Conservation (phyloP, 2,797 vertebrate genomes). For the Phoebastria nigripes region DNA sequence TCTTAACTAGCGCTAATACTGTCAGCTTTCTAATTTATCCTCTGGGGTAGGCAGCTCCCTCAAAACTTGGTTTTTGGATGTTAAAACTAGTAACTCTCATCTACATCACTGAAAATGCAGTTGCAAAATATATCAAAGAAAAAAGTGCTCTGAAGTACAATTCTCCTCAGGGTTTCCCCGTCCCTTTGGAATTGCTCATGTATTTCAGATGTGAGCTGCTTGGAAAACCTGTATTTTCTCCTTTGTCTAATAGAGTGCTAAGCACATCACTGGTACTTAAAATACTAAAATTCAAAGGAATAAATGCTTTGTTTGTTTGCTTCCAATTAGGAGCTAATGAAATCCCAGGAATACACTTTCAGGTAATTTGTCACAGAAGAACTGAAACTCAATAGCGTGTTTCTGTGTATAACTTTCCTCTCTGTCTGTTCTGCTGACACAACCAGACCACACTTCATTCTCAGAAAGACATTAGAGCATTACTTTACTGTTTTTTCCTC, state of each 20-base stretch:
- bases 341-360: slow-evolving; percentile 1
- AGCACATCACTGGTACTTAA: neutral
- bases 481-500: neutral
- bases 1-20: neutral
- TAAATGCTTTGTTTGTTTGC: slow-evolving; percentile 35
- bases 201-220: neutral
- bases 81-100: neutral
- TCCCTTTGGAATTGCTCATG: neutral
- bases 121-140: slow-evolving; percentile 13
- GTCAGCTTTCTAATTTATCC: slow-evolving; percentile 15
- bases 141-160: neutral
- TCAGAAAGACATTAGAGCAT: slow-evolving; percentile 16
- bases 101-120: slow-evolving; percentile 1
- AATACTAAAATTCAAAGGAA: slow-evolving; percentile 8
- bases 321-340: slow-evolving; percentile 39
- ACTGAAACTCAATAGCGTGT: neutral
- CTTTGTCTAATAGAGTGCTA: neutral
- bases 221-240: neutral
- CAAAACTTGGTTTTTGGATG: neutral
- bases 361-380: slow-evolving; percentile 27
- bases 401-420: neutral
- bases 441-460: slow-evolving; percentile 19
- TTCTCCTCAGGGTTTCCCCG: neutral
- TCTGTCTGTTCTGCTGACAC: slow-evolving; percentile 33
- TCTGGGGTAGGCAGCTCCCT: slow-evolving; percentile 8